Evolutionary conservation across 2,113 vertebrate species (phyloP).

Genomic region (Sitta europaea): DNA sequence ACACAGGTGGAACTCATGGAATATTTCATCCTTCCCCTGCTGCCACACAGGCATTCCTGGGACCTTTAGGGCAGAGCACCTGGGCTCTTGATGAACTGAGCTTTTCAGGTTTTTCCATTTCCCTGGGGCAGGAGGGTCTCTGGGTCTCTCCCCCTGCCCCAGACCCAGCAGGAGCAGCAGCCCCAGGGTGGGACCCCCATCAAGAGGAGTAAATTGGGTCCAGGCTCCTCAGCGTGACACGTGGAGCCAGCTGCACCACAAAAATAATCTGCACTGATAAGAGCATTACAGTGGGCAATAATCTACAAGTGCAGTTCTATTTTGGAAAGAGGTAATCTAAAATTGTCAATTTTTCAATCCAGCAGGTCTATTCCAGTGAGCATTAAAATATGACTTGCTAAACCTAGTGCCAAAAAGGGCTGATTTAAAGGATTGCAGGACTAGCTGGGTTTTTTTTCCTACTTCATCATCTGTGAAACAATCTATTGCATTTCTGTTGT

Average conservation of each 20-base stretch:
- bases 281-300: constrained; percentile 7
- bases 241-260: not conserved
- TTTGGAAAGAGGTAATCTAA: not conserved
- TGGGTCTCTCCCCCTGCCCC: not conserved
- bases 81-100: not conserved
- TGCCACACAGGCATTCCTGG: not conserved
- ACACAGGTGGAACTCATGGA: not conserved
- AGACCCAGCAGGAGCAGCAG: not conserved
- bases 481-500: not conserved
- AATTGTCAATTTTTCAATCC: constrained; percentile 18
- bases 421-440: not conserved
- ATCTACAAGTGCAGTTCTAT: not conserved
- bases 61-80: not conserved
- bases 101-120: not conserved
- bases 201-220: not conserved
- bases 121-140: not conserved
- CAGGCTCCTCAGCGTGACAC: not conserved
- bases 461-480: not conserved
- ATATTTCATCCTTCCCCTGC: not conserved
- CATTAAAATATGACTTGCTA: not conserved
- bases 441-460: not conserved
- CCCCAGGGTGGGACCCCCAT: not conserved
- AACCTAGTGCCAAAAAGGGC: not conserved
- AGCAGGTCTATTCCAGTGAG: not conserved
- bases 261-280: not conserved